Conservation (phyloP, 2,888 invertebrate genomes). For the Spisula solida region DNA sequence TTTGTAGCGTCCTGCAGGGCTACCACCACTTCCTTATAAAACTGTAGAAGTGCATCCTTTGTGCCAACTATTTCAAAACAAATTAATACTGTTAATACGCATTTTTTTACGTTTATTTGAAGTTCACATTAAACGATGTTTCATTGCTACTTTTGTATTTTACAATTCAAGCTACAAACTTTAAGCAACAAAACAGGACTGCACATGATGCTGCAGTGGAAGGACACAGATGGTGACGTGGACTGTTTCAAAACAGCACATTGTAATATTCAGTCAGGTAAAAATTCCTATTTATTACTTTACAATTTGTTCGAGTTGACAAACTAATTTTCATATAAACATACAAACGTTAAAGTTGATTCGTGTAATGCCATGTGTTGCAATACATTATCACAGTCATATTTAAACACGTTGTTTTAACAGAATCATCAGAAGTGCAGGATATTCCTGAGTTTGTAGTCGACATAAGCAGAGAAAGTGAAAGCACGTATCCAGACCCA, state of each 20-base stretch:
- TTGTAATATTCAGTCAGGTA: background rate
- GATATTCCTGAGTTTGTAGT: background rate
- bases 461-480: background rate
- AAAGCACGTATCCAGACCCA: background rate
- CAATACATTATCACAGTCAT: too few species aligned
- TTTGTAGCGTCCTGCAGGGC: slow-evolving; percentile 17
- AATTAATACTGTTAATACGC: too few species aligned
- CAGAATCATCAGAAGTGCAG: background rate
- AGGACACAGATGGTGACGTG: background rate
- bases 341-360: too few species aligned
- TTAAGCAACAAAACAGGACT: background rate
- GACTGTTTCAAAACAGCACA: background rate
- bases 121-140: too few species aligned
- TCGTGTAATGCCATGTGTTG: too few species aligned
- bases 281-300: background rate
- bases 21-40: background rate
- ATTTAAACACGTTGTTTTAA: background rate
- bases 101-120: too few species aligned
- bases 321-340: too few species aligned
- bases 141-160: background rate
- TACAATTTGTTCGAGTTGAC: too few species aligned
- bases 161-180: background rate
- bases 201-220: slow-evolving; percentile 21
- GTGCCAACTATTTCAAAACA: slow-evolving; percentile 12
- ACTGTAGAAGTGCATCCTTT: slow-evolving; percentile 24